Evolutionary conservation across 2,888 invertebrate genomes (phyloP).

Genomic region (Spilosoma lubricipeda): DNA sequence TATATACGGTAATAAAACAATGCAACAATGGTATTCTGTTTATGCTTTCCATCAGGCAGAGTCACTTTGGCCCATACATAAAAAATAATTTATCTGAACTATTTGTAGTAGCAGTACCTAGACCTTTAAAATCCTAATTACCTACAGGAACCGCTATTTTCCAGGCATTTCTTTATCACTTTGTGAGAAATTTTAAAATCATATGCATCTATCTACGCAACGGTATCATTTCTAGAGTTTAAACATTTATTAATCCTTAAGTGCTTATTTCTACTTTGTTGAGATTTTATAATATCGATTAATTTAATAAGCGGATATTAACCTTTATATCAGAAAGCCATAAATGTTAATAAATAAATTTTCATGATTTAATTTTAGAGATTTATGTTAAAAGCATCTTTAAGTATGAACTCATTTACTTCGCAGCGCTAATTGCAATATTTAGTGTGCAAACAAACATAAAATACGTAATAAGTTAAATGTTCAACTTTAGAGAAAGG

Average conservation of each 20-base stretch:
- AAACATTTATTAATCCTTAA: background rate
- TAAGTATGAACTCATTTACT: background rate
- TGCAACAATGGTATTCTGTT: no score
- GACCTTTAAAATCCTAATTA: background rate
- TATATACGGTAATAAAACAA: no score
- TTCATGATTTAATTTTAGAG: background rate
- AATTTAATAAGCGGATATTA: background rate
- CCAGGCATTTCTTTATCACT: background rate
- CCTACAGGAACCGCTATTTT: background rate
- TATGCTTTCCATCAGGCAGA: no score
- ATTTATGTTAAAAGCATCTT: background rate
- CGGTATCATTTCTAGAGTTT: background rate
- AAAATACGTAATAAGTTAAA: conserved; percentile 25
- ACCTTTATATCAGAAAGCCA: background rate
- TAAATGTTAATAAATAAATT: background rate
- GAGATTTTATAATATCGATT: background rate
- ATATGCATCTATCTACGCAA: background rate
- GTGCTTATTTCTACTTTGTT: background rate
- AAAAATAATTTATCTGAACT: no score
- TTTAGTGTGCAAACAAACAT: conserved; percentile 25
- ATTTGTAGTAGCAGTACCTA: no score
- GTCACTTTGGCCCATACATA: no score
- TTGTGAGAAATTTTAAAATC: background rate
- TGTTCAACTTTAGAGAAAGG: conserved; percentile 28
- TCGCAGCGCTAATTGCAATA: conserved; percentile 22